Evolutionary conservation across 2,113 vertebrate species (phyloP).

Genomic region (Enhydra lutris): DNA sequence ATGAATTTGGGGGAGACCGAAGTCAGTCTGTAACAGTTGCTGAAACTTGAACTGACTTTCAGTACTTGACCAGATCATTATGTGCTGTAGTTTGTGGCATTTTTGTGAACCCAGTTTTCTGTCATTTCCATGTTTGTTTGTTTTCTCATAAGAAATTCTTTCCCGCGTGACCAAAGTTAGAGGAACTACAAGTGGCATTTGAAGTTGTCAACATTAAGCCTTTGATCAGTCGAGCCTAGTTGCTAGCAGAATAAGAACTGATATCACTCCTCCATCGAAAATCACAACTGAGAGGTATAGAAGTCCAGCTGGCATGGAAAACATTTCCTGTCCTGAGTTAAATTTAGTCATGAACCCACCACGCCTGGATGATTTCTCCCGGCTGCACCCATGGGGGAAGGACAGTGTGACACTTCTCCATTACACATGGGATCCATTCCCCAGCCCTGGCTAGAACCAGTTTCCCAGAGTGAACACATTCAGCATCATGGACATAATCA

Average conservation of each 20-base stretch:
- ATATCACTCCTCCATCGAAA: constrained; percentile 35
- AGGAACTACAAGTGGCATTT: constrained; percentile 49
- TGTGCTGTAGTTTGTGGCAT: neutral
- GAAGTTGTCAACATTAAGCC: neutral
- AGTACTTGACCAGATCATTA: neutral
- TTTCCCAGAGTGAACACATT: constrained; percentile 64
- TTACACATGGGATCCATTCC: constrained; percentile 41
- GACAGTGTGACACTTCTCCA: neutral
- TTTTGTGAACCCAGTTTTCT: neutral
- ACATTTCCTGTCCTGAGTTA: constrained; percentile 65
- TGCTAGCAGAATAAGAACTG: constrained; percentile 31
- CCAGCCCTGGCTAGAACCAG: constrained; percentile 53
- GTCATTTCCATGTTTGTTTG: constrained; percentile 35
- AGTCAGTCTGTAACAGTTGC: neutral
- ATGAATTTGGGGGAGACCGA: neutral
- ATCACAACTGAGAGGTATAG: constrained; percentile 64
- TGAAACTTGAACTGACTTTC: neutral
- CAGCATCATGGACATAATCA: constrained; percentile 61
- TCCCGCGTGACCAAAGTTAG: neutral
- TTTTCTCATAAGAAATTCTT: constrained; percentile 28
- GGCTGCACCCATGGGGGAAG: rapidly evolving
- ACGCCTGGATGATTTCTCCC: neutral
- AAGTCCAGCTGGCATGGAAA: constrained; percentile 68
- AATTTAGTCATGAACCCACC: constrained; percentile 50
- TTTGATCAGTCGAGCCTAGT: constrained; percentile 56